phyloP scores from a whole-genome alignment of 2,113 vertebrate genomes.

The Gallinago paraguaiae region DNA sequence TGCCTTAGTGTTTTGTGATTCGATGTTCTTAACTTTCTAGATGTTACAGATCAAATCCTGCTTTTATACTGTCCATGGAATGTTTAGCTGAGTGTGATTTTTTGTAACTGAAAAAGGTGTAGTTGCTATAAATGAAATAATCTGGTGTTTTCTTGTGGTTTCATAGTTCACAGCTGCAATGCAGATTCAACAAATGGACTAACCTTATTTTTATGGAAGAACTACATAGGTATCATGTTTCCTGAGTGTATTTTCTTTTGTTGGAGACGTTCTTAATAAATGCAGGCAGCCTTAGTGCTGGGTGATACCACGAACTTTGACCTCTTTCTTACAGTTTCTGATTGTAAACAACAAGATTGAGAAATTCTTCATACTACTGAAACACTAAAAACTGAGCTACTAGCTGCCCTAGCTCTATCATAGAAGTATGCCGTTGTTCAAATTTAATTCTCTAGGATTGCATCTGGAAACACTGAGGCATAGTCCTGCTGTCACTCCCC shows the following conservation, averaged over 20 bases:
- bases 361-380: not conserved
- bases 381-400: not conserved
- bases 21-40: not conserved
- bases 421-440: not conserved
- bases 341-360: not conserved
- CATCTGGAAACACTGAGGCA: not conserved
- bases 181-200: not conserved
- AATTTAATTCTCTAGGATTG: not conserved
- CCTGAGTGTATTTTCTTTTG: not conserved
- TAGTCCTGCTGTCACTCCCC: not conserved
- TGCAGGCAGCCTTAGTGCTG: too few relatives aligned
- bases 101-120: not conserved
- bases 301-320: rapidly evolving
- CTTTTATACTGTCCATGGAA: rapidly evolving
- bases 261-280: not conserved
- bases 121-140: not conserved
- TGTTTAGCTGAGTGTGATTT: not conserved
- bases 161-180: not conserved
- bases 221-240: rapidly evolving
- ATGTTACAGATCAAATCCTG: not conserved
- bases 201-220: not conserved
- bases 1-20: not conserved
- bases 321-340: not conserved
- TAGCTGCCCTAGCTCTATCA: not conserved
- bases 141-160: rapidly evolving